A percentile compares a stretch with the other conserved stretches of the same genome.
Conservation (phyloP, 2,113 vertebrate genomes). For the Oryzias celebensis region DNA sequence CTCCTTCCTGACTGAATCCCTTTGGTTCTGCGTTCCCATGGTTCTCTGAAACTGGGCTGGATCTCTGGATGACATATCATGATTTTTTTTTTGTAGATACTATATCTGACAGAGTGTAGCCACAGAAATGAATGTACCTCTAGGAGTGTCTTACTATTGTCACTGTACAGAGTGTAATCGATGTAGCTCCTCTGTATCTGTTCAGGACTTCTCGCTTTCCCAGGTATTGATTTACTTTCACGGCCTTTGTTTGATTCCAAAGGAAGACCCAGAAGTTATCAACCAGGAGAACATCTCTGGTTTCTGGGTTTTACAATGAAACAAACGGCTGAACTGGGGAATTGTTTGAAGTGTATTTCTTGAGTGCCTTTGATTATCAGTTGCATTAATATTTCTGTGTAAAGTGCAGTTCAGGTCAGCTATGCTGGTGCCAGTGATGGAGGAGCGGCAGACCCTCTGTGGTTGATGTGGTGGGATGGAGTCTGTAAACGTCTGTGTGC, state of each 20-base stretch:
- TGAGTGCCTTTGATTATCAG: slow-evolving; percentile 32
- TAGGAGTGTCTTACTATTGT: slow-evolving; percentile 45
- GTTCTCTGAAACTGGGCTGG: no score
- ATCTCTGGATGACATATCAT: slow-evolving; percentile 37
- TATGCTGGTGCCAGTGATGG: slow-evolving; percentile 28
- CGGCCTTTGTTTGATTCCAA: slow-evolving; percentile 33
- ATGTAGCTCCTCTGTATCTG: slow-evolving; percentile 22
- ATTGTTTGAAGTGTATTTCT: no score
- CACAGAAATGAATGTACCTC: slow-evolving; percentile 53
- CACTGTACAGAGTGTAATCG: slow-evolving; percentile 49
- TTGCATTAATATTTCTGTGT: slow-evolving; percentile 39
- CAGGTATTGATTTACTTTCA: no score
- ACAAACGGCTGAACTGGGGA: no score
- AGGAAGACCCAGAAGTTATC: slow-evolving; percentile 2
- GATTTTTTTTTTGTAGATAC: slow-evolving; percentile 17
- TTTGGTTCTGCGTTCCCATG: no score
- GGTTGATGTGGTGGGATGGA: slow-evolving; percentile 4
- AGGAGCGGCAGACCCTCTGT: slow-evolving; percentile 23
- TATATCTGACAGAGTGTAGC: slow-evolving; percentile 41
- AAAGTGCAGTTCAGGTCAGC: slow-evolving; percentile 41
- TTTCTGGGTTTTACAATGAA: slow-evolving; percentile 11
- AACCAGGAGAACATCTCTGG: no score
- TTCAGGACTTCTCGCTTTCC: not conserved
- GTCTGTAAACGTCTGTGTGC: slow-evolving; percentile 34
- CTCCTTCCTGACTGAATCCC: no score